A percentile compares a stretch with the other conserved stretches of the same genome.
Evolutionary conservation across 1,140 invertebrate genomes (phyloP).

Genomic region (Acromyrmex echinatior): DNA sequence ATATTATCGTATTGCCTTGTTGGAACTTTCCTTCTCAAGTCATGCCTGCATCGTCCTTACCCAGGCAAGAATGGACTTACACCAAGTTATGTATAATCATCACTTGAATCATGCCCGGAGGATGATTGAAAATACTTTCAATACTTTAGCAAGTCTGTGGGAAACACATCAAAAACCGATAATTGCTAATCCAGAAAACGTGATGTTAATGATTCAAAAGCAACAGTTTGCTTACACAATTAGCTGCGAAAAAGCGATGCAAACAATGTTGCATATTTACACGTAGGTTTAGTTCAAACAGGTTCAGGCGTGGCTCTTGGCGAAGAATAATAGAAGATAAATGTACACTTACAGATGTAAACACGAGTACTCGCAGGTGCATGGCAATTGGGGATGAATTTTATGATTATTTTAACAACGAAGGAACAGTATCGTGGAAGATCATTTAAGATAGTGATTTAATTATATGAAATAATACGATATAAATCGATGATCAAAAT

Average conservation of each 20-base stretch:
- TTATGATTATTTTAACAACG: too few relatives aligned
- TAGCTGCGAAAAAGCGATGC: not conserved
- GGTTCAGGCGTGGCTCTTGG: not conserved
- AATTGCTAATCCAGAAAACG: not conserved
- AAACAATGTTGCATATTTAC: not conserved
- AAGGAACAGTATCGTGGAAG: too few relatives aligned
- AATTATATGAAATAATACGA: too few relatives aligned
- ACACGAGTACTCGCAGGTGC: too few relatives aligned
- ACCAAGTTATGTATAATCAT: not conserved
- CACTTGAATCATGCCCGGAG: not conserved
- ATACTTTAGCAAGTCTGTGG: not conserved
- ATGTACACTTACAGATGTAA: not conserved
- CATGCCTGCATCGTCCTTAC: not conserved
- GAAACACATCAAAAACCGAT: constrained; percentile 1
- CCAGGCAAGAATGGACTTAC: not conserved
- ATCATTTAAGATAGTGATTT: too few relatives aligned
- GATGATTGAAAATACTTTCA: not conserved
- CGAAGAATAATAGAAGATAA: not conserved
- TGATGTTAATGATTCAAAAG: not conserved
- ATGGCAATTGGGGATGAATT: too few relatives aligned
- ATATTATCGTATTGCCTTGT: not conserved
- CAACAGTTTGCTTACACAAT: not conserved
- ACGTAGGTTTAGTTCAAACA: not conserved
- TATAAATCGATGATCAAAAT: too few relatives aligned
- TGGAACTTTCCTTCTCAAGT: not conserved